Conservation (phyloP, 1,140 invertebrate species). For the Lordiphosa collinella region DNA sequence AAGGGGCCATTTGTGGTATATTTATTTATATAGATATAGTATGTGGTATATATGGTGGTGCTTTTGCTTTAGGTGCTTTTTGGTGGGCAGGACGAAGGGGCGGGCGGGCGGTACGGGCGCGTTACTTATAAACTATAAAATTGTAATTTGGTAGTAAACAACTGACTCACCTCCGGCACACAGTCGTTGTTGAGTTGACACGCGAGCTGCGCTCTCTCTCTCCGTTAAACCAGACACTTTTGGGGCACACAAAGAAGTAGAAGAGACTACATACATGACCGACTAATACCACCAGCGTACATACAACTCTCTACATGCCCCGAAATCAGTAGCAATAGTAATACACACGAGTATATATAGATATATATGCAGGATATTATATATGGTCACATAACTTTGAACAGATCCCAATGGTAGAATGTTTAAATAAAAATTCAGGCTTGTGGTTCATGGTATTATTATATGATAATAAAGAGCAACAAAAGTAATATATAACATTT, state of each 20-base stretch:
- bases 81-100: too few species aligned
- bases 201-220: conserved; percentile 29
- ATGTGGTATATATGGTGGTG: too few species aligned
- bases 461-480: conserved; percentile 44
- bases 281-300: conserved; percentile 52
- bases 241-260: conserved; percentile 19
- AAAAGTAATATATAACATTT: conserved; percentile 44
- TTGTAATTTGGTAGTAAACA: conserved; percentile 53
- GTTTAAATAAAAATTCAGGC: conserved; percentile 58
- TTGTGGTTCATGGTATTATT: conserved; percentile 67
- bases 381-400: conserved; percentile 60
- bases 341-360: conserved; percentile 14
- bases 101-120: too few species aligned
- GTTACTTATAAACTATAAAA: conserved; percentile 53
- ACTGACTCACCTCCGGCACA: conserved; percentile 72
- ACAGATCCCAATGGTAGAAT: conserved; percentile 71
- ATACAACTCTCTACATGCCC: conserved; percentile 61
- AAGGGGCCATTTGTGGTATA: too few species aligned
- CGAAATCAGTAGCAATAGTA: conserved; percentile 46
- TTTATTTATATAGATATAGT: too few species aligned
- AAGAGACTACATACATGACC: conserved; percentile 30
- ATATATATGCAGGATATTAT: conserved; percentile 26
- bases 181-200: conserved; percentile 50
- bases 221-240: not conserved
- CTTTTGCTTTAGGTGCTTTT: not conserved